Evolutionary conservation across 2,113 vertebrate species (phyloP).

Genomic region (Chinchilla lanigera): DNA sequence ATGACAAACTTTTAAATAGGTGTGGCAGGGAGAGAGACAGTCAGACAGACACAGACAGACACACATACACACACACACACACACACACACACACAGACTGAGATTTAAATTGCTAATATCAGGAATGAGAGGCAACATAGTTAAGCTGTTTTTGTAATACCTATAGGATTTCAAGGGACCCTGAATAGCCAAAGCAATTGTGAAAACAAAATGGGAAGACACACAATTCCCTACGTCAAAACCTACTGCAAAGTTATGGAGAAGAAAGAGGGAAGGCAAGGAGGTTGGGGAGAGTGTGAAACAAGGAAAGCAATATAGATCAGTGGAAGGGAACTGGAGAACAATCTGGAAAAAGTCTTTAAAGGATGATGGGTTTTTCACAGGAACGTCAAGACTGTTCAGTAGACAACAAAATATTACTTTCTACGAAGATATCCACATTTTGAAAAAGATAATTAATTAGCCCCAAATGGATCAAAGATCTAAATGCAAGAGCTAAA

Average conservation of each 20-base stretch:
- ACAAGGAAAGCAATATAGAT: neutral
- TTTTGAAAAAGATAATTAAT: neutral
- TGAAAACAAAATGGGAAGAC: neutral
- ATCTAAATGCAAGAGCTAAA: neutral
- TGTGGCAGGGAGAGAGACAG: too few relatives aligned
- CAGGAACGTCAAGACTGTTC: neutral
- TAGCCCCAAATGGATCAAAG: neutral
- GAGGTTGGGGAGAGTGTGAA: neutral
- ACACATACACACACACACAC: too few relatives aligned
- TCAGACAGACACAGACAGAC: too few relatives aligned
- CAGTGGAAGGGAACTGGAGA: neutral
- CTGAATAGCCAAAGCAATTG: neutral
- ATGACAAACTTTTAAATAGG: neutral
- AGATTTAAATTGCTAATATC: neutral
- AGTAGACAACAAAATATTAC: neutral
- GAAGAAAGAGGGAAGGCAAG: neutral
- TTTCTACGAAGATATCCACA: neutral
- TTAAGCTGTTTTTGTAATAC: neutral
- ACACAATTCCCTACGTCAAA: neutral
- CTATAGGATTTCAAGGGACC: neutral
- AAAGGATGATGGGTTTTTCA: neutral
- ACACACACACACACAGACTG: too few relatives aligned
- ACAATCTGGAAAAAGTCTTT: neutral
- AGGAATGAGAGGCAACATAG: neutral
- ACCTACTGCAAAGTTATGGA: neutral